A percentile compares a stretch with the other conserved stretches of the same genome.
These are phyloP conservation scores for Ophraella communa DNA, from an alignment of 2,888 invertebrate genomes.

Conservation along the genomic window DNA sequence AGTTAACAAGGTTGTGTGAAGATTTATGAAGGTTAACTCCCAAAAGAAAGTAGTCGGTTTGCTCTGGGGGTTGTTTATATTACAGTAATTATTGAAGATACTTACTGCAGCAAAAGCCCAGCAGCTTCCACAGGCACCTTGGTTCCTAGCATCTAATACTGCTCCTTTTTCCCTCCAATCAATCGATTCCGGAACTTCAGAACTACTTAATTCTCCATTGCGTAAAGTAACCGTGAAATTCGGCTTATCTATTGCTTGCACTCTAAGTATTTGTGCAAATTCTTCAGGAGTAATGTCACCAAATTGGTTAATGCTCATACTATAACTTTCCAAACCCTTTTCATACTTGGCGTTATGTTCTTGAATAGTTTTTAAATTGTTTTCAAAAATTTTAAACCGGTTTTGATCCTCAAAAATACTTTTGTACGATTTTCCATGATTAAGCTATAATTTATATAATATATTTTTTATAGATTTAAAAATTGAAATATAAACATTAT, in stretches of 20 bases:
- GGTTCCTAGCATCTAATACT: conserved; percentile 64
- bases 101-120: conserved; percentile 70
- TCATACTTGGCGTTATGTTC: conserved; percentile 4
- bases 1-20: no score
- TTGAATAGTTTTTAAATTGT: conserved; percentile 9
- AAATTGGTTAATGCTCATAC: conserved; percentile 12
- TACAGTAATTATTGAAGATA: no score
- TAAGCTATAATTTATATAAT: no score
- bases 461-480: no score
- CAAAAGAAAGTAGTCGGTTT: no score
- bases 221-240: background rate
- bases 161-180: conserved; percentile 64
- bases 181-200: conserved; percentile 54
- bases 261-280: background rate
- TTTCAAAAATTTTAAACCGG: conserved; percentile 1
- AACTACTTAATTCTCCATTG: background rate
- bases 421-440: background rate
- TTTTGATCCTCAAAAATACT: background rate
- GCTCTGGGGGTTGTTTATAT: no score
- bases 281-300: conserved; percentile 6
- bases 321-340: conserved; percentile 2
- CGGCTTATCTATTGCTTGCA: background rate
- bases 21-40: no score
- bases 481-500: no score
- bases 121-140: conserved; percentile 68